Base-by-base conservation (phyloP, 2,797 vertebrate species). In the Poecilia wingei region DNA sequence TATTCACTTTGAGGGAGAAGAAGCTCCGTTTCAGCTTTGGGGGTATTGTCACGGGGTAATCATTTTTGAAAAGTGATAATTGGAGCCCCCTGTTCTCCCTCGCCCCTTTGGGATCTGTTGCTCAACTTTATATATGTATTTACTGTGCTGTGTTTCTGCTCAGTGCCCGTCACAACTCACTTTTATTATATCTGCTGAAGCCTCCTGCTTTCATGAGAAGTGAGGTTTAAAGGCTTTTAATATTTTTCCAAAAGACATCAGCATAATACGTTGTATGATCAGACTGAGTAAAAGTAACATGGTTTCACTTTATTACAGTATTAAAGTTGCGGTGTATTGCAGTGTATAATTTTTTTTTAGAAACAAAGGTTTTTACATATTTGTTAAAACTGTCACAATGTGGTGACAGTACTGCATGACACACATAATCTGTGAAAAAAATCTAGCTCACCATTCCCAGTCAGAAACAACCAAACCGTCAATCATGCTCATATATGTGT, bases 1-100 rank as follows among this genome's bases (percentile, higher is more conserved):
- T 94, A 95, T 95, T 95, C 93, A 95, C 94, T 95, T 94, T 94
- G 91, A 95, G 94, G 91, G 82, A 90, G 87, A 92, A 89, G 85
- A 88, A 89, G 93, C 93, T 93, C 91, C 78, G 78, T 94, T 95
- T 91, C 91, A 91, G 92, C 89, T 91, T 90, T 89, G 86, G 93
- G 92, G 92, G 86, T 93, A 94, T 94, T 93, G 93, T 94, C 91
- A 93, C 77, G 85, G 93, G 88, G 92, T 94, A 94, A 96, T 95
- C 91, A 90, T 93, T 94, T 93, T 85, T 92, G 88, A 94, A 94
- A 92, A 93, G 91, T 83, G 91, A 93, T 94, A 92, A 94, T 94
- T 92, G 81, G 87, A 88, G 89, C 85, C 85, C 88, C 88, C 79
- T 82, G 1, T 59, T 59, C 92, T 80, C 83, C 84, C 75, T 88